These are phyloP conservation scores for Lasioglossum zephyrum DNA, from an alignment of 2,888 invertebrate genomes.

Conservation along the genomic window DNA sequence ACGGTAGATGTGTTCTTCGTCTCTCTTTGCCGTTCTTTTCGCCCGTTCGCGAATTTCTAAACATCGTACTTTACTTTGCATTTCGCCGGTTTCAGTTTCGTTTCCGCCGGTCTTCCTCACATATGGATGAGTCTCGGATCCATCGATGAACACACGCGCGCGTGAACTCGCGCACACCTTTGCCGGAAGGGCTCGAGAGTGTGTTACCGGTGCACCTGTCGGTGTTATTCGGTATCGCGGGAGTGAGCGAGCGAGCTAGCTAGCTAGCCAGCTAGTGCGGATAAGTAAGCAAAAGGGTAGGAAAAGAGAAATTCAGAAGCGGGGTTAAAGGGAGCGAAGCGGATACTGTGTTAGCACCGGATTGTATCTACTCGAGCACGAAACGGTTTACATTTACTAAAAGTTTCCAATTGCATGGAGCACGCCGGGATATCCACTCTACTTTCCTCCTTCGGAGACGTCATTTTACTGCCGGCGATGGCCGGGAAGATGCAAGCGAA, in stretches of 20 bases:
- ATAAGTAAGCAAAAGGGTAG: slow-evolving; percentile 39
- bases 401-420: slow-evolving; percentile 77
- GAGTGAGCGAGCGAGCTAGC: neutral
- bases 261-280: neutral
- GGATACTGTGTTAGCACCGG: slow-evolving; percentile 73
- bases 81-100: neutral
- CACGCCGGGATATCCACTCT: slow-evolving; percentile 75
- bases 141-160: neutral
- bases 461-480: slow-evolving; percentile 75
- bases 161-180: neutral
- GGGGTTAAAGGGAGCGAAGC: slow-evolving; percentile 61
- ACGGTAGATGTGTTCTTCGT: slow-evolving; percentile 16
- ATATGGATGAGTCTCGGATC: slow-evolving; percentile 5
- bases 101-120: neutral
- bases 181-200: neutral
- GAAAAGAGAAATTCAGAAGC: slow-evolving; percentile 54
- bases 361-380: slow-evolving; percentile 77
- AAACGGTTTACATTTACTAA: slow-evolving; percentile 80
- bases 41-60: slow-evolving; percentile 58
- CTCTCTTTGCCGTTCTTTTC: slow-evolving; percentile 12
- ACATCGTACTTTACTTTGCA: slow-evolving; percentile 45
- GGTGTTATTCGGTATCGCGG: slow-evolving; percentile 43
- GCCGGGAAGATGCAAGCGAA: slow-evolving; percentile 61
- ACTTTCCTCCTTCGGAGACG: slow-evolving; percentile 71
- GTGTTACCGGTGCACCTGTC: slow-evolving; percentile 25